Evolutionary conservation across 2,888 invertebrate species (phyloP).

Genomic region (Gisinianus flammeolus): DNA sequence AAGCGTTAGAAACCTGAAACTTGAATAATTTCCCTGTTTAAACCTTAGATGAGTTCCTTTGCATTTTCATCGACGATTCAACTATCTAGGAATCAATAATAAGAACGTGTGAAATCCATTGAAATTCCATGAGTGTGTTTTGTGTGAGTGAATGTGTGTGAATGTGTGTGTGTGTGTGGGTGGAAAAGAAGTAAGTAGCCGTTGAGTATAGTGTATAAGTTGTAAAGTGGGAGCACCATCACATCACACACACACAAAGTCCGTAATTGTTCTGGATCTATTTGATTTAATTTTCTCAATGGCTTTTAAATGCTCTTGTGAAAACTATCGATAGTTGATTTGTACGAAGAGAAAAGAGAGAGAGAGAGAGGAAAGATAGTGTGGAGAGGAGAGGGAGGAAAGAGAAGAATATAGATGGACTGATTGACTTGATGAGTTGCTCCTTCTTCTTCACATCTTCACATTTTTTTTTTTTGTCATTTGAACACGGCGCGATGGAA

Average conservation of each 20-base stretch:
- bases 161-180: conserved; percentile 10
- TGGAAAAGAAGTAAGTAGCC: not conserved
- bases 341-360: conserved; percentile 3
- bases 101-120: not conserved
- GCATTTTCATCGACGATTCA: too few relatives aligned
- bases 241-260: too few relatives aligned
- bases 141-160: not conserved
- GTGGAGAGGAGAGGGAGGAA: not conserved
- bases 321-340: not conserved
- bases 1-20: too few relatives aligned
- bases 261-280: conserved; percentile 31
- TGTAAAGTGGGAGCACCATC: not conserved
- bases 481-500: too few relatives aligned
- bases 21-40: too few relatives aligned
- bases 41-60: too few relatives aligned
- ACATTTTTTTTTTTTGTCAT: not conserved
- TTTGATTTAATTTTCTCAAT: conserved; percentile 39
- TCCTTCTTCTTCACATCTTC: not conserved
- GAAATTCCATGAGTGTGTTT: not conserved
- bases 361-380: too few relatives aligned
- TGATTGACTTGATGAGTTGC: conserved; percentile 39
- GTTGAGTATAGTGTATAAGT: not conserved
- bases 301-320: conserved; percentile 15
- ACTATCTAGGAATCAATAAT: conserved; percentile 13
- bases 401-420: conserved; percentile 32